These are phyloP conservation scores for Beroe ovata DNA, from an alignment of 37 sponge, comb jelly and placozoan genomes.

Conservation along the genomic window DNA sequence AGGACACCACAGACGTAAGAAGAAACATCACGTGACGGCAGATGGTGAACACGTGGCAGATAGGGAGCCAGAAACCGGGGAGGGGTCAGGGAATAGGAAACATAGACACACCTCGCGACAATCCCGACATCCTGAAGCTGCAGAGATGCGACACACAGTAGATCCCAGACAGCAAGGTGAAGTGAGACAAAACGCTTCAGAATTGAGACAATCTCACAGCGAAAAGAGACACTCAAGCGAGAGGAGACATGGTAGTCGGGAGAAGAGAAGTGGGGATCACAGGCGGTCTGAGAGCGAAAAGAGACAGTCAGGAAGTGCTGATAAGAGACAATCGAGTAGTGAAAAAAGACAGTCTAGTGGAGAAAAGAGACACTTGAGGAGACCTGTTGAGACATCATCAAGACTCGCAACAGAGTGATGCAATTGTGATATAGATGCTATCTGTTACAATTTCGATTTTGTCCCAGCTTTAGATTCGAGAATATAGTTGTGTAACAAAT, in stretches of 20 bases:
- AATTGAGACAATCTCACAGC: too few relatives aligned
- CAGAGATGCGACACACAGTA: background rate
- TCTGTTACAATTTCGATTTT: too few relatives aligned
- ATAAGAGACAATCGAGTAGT: background rate
- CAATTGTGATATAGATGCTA: too few relatives aligned
- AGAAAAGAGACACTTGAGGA: background rate
- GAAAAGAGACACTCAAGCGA: background rate
- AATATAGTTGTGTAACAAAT: too few relatives aligned
- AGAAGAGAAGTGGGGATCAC: background rate
- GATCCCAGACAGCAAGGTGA: background rate
- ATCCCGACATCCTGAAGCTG: background rate
- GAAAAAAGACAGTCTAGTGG: background rate
- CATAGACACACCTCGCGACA: background rate
- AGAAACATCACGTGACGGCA: background rate
- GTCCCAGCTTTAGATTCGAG: too few relatives aligned
- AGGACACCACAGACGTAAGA: background rate
- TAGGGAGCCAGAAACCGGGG: background rate
- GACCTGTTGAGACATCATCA: background rate
- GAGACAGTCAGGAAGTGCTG: background rate
- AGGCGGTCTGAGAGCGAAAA: background rate
- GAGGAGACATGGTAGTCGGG: background rate
- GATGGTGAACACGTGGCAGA: background rate
- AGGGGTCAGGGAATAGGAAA: background rate
- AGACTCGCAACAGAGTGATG: background rate
- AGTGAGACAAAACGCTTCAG: background rate